phyloP scores from a whole-genome alignment of 2,888 invertebrate species.

The Drosophila niveifrons region DNA sequence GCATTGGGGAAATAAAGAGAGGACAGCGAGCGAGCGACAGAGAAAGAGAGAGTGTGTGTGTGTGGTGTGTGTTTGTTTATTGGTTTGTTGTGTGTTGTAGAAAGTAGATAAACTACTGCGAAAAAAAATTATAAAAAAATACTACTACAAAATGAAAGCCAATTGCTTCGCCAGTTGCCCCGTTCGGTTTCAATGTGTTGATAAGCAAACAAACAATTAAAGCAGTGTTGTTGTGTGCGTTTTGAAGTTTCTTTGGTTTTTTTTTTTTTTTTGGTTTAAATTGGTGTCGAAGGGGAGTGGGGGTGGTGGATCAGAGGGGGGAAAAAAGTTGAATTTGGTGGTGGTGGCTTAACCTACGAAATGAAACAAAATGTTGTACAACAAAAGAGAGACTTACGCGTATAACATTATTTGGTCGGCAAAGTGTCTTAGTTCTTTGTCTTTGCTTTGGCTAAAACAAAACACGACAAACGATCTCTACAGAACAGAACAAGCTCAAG shows the following conservation, averaged over 20 bases:
- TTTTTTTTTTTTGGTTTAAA: too few relatives aligned
- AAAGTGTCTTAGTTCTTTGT: constrained; percentile 80
- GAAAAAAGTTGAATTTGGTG: constrained; percentile 11
- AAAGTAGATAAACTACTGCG: constrained; percentile 53
- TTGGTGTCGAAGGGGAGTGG: not conserved
- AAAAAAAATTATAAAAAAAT: constrained; percentile 25
- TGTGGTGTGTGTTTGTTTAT: constrained; percentile 10
- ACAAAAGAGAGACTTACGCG: constrained; percentile 81
- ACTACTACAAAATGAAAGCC: constrained; percentile 52
- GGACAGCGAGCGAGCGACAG: constrained; percentile 13
- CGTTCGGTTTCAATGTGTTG: constrained; percentile 39
- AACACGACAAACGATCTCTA: constrained; percentile 55
- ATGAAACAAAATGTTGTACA: constrained; percentile 43
- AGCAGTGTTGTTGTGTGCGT: constrained; percentile 56
- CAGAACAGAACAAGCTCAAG: constrained; percentile 57
- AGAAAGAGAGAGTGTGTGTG: constrained; percentile 2
- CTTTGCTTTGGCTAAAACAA: constrained; percentile 59
- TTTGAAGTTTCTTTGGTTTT: not conserved
- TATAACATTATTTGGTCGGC: constrained; percentile 74
- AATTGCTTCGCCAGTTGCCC: constrained; percentile 21
- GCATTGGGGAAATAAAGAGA: constrained; percentile 29
- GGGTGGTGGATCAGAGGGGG: constrained; percentile 12
- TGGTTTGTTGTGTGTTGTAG: constrained; percentile 28
- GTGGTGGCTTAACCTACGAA: constrained; percentile 65
- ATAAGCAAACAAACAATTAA: constrained; percentile 50